Evolutionary conservation across 2,113 vertebrate species (phyloP).

Genomic region (Labrus mixtus): DNA sequence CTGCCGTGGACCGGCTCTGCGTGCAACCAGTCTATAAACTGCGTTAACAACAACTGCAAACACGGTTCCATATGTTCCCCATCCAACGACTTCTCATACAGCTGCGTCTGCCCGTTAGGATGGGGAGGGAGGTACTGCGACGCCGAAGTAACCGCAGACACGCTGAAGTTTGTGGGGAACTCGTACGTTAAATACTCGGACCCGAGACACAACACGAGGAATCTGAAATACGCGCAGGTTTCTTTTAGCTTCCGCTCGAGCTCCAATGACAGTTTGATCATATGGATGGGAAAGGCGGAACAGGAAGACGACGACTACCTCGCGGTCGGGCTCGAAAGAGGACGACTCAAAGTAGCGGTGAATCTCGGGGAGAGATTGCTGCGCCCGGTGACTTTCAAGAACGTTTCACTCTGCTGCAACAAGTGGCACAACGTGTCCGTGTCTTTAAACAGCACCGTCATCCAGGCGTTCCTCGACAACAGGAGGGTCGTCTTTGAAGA

Average conservation of each 20-base stretch:
- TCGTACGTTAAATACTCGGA: slow-evolving; percentile 89
- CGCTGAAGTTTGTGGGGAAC: slow-evolving; percentile 82
- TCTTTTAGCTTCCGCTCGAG: slow-evolving; percentile 86
- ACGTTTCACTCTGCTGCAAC: slow-evolving; percentile 75
- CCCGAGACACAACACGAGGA: slow-evolving; percentile 80
- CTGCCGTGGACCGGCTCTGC: slow-evolving; percentile 80
- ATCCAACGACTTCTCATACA: slow-evolving; percentile 74
- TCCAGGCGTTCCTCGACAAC: slow-evolving; percentile 84
- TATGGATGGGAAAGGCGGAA: slow-evolving; percentile 88
- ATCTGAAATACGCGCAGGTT: slow-evolving; percentile 81
- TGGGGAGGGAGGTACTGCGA: slow-evolving; percentile 86
- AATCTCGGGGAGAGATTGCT: slow-evolving; percentile 87
- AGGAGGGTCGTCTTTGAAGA: slow-evolving; percentile 84
- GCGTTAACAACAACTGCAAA: slow-evolving; percentile 80
- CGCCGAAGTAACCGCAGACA: slow-evolving; percentile 72
- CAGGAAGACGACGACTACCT: slow-evolving; percentile 90
- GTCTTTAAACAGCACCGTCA: slow-evolving; percentile 84
- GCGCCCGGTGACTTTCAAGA: slow-evolving; percentile 74
- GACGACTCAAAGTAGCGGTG: slow-evolving; percentile 86
- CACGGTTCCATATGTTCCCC: slow-evolving; percentile 82
- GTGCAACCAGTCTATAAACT: slow-evolving; percentile 84
- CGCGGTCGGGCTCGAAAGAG: slow-evolving; percentile 83
- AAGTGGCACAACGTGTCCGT: slow-evolving; percentile 83
- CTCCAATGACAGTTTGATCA: slow-evolving; percentile 81
- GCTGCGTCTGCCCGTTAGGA: slow-evolving; percentile 85